Conservation (phyloP, 2,797 vertebrate genomes). For the Gallinago stenura region DNA sequence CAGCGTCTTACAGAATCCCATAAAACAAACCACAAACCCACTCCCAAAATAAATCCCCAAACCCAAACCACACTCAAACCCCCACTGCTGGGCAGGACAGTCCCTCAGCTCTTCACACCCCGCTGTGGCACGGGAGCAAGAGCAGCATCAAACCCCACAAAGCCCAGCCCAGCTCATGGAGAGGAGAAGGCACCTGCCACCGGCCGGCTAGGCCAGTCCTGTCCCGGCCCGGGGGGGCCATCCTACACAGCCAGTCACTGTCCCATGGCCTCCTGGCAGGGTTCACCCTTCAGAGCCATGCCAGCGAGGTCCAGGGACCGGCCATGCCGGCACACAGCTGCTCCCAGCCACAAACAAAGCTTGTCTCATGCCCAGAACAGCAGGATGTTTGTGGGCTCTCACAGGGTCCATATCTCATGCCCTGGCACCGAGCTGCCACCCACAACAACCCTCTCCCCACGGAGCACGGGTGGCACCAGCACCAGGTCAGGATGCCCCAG, state of each 20-base stretch:
- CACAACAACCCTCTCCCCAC: neutral
- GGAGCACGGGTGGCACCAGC: neutral
- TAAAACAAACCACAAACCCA: neutral
- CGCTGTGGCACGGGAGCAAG: neutral
- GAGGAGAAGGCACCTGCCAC: neutral
- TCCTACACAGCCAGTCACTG: neutral
- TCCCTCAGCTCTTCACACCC: accelerated
- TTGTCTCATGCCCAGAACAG: conserved; percentile 38
- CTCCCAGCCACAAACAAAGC: conserved; percentile 23
- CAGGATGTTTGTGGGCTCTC: conserved; percentile 40
- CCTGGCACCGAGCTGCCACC: neutral
- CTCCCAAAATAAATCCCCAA: no score
- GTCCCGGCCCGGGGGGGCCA: accelerated
- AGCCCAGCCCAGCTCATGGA: accelerated
- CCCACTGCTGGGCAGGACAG: neutral
- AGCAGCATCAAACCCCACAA: neutral
- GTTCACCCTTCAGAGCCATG: conserved; percentile 7
- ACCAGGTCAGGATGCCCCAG: neutral
- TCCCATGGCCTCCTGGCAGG: neutral
- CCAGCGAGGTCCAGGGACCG: neutral
- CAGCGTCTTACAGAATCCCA: neutral
- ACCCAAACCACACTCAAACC: neutral
- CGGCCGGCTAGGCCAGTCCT: neutral
- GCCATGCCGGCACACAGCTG: conserved; percentile 47
- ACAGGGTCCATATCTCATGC: neutral